Evolutionary conservation across 1,140 invertebrate genomes (phyloP).

Genomic region (Ceratosolen solmsi): DNA sequence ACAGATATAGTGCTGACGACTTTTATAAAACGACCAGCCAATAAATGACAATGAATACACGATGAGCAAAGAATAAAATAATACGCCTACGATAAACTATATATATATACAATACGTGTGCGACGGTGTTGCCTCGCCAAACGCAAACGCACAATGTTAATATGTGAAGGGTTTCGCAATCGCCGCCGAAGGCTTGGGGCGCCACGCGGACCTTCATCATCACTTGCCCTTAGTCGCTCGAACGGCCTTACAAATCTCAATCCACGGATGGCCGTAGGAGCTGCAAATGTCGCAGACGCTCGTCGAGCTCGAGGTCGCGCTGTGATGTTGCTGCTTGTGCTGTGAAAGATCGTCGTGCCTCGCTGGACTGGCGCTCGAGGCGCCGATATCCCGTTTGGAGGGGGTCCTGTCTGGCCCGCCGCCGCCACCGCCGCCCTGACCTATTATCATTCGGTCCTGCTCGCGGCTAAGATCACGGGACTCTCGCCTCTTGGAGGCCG

Average conservation of each 20-base stretch:
- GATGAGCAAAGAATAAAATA: slow-evolving; percentile 33
- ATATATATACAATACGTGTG: neutral
- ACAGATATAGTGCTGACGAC: neutral
- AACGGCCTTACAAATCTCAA: slow-evolving; percentile 73
- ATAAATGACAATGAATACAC: slow-evolving; percentile 9
- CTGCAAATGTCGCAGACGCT: slow-evolving; percentile 71
- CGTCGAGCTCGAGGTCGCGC: slow-evolving; percentile 52
- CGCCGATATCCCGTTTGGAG: slow-evolving; percentile 54
- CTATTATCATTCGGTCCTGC: neutral
- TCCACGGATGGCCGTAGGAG: slow-evolving; percentile 74
- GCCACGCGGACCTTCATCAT: slow-evolving; percentile 23
- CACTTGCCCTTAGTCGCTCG: slow-evolving; percentile 67
- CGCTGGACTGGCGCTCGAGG: slow-evolving; percentile 39
- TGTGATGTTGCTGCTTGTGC: slow-evolving; percentile 14
- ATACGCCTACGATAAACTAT: neutral
- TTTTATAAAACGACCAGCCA: slow-evolving; percentile 1
- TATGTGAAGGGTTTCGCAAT: no score
- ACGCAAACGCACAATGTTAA: neutral
- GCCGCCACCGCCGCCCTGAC: neutral
- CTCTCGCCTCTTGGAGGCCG: slow-evolving; percentile 60
- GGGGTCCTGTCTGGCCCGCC: slow-evolving; percentile 53
- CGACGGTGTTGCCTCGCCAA: neutral
- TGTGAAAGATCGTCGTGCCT: slow-evolving; percentile 21
- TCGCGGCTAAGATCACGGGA: slow-evolving; percentile 47
- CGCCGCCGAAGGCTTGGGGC: neutral